phyloP scores from a whole-genome alignment of 2,113 vertebrate genomes.

The Engraulis encrasicolus region DNA sequence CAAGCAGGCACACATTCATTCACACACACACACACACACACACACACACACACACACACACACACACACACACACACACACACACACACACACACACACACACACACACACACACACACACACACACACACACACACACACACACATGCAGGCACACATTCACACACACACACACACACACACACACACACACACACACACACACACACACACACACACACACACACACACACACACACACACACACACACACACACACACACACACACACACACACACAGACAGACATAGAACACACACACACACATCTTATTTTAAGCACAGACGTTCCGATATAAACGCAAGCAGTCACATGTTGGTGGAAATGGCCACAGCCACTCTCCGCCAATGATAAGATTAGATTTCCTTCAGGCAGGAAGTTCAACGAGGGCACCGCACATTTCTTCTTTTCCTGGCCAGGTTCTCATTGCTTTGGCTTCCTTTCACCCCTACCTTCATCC shows the following conservation, averaged over 20 bases:
- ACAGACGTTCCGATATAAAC: too few species aligned
- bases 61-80: background rate
- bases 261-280: background rate
- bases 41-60: background rate
- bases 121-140: background rate
- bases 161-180: constrained; percentile 1
- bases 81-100: background rate
- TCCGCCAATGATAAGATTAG: constrained; percentile 5
- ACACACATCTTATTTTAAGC: background rate
- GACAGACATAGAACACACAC: background rate
- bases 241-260: background rate
- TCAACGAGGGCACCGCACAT: constrained; percentile 16
- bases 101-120: background rate
- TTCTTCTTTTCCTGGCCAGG: constrained; percentile 20
- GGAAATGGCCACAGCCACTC: background rate
- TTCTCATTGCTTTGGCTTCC: background rate
- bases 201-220: background rate
- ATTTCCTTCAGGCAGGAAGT: constrained; percentile 29
- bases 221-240: background rate
- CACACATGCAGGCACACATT: background rate
- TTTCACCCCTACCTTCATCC: background rate
- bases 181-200: background rate
- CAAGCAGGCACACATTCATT: too few species aligned
- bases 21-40: constrained; percentile 16
- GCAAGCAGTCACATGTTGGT: too few species aligned